Percentiles rank a stretch among this genome's conserved stretches.
phyloP scores from a whole-genome alignment of 2,797 vertebrate species.

The Chromobotia macracanthus region DNA sequence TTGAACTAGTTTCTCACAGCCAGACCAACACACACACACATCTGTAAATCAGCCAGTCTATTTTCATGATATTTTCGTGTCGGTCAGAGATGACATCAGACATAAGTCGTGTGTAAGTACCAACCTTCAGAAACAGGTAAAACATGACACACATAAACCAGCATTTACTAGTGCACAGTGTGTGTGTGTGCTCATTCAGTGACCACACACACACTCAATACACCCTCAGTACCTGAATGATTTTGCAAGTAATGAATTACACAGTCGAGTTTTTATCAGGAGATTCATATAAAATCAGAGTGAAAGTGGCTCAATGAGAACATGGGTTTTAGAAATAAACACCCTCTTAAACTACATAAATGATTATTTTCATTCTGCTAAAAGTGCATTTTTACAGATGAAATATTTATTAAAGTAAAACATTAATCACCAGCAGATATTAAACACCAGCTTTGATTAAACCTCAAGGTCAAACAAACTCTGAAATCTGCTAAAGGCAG shows the following conservation, averaged over 20 bases:
- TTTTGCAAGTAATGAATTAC: not conserved
- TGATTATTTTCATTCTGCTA: not conserved
- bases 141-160: constrained; percentile 19
- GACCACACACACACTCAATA: not conserved
- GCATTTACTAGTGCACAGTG: not conserved
- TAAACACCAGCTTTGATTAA: constrained; percentile 13
- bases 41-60: constrained; percentile 9
- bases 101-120: not conserved
- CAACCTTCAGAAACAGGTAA: constrained; percentile 15
- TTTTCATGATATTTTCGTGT: constrained; percentile 32
- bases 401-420: not conserved
- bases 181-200: not conserved
- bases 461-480: constrained; percentile 58
- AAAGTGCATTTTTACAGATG: constrained; percentile 28
- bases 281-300: constrained; percentile 3
- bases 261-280: not conserved
- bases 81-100: constrained; percentile 30
- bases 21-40: not conserved
- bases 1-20: constrained; percentile 58
- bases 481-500: not conserved
- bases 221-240: not conserved
- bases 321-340: not conserved
- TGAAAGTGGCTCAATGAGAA: not conserved
- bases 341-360: not conserved
- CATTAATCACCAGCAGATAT: not conserved